Evolutionary conservation across 2,113 vertebrate species (phyloP).

Genomic region (Zosterops pallidus): DNA sequence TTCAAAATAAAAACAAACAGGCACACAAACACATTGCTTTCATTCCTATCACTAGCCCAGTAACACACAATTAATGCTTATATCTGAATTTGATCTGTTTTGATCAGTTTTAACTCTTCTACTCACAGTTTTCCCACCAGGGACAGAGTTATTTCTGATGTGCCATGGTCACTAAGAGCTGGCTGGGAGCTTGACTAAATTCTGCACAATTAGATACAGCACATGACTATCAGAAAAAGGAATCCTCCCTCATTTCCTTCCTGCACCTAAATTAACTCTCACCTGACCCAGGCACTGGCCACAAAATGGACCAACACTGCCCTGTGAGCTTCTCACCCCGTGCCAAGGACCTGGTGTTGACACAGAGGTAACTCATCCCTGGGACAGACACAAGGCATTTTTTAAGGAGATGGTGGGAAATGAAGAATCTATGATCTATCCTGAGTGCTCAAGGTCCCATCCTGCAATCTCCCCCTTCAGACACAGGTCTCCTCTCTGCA

Average conservation of each 20-base stretch:
- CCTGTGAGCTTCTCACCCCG: neutral
- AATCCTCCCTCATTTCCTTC: neutral
- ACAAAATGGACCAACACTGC: fast-evolving
- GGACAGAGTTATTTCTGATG: neutral
- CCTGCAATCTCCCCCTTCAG: neutral
- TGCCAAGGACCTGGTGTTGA: neutral
- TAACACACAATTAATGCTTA: fast-evolving
- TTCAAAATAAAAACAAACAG: neutral
- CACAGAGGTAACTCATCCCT: neutral
- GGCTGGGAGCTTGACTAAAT: neutral
- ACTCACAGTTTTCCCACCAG: neutral
- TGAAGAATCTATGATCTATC: fast-evolving
- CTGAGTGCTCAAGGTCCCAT: neutral
- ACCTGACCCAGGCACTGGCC: neutral
- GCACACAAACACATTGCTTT: neutral
- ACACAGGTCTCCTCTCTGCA: neutral
- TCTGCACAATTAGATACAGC: neutral
- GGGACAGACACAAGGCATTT: neutral
- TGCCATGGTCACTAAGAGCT: neutral
- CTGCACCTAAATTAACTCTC: neutral
- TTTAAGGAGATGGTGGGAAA: neutral
- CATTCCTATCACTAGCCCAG: neutral
- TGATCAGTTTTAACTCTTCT: neutral
- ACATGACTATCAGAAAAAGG: neutral
- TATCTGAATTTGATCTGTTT: neutral